These are phyloP conservation scores for Drosophila affinis DNA, from an alignment of 2,888 invertebrate species.

Conservation along the genomic window DNA sequence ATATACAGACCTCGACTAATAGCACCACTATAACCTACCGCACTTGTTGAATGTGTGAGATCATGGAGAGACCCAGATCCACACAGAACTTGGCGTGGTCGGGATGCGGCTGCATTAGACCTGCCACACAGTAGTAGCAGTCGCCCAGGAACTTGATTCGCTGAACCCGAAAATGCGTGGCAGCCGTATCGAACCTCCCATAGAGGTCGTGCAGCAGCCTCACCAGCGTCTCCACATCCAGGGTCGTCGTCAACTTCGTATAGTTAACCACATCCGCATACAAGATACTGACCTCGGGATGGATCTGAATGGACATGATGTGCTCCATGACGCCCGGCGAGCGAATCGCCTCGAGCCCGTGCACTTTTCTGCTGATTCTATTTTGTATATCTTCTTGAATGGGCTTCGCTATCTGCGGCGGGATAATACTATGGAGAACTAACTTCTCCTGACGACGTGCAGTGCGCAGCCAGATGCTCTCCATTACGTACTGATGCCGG, in stretches of 20 bases:
- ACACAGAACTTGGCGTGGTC: slow-evolving; percentile 95
- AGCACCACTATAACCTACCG: slow-evolving; percentile 21
- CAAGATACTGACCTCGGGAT: slow-evolving; percentile 93
- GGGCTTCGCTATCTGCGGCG: slow-evolving; percentile 90
- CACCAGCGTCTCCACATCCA: slow-evolving; percentile 91
- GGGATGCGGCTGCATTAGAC: slow-evolving; percentile 89
- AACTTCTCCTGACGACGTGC: slow-evolving; percentile 45
- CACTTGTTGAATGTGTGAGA: slow-evolving; percentile 91
- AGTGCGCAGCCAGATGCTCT: slow-evolving; percentile 80
- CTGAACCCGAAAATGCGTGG: slow-evolving; percentile 90
- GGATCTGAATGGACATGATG: slow-evolving; percentile 89
- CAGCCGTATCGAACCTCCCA: slow-evolving; percentile 94
- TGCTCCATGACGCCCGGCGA: not conserved
- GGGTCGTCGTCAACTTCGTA: slow-evolving; percentile 89
- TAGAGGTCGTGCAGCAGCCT: slow-evolving; percentile 95
- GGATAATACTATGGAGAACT: slow-evolving; percentile 92
- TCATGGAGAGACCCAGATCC: slow-evolving; percentile 94
- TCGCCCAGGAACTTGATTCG: slow-evolving; percentile 97
- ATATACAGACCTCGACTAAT: too few relatives aligned
- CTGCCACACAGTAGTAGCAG: slow-evolving; percentile 96
- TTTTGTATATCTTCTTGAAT: slow-evolving; percentile 86
- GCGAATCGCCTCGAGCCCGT: slow-evolving; percentile 86
- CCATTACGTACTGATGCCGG: slow-evolving; percentile 58
- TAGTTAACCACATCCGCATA: slow-evolving; percentile 98
- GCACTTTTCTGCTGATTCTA: slow-evolving; percentile 66